Evolutionary conservation across 2,888 invertebrate genomes (phyloP).

Genomic region (Drosophila barbarae): DNA sequence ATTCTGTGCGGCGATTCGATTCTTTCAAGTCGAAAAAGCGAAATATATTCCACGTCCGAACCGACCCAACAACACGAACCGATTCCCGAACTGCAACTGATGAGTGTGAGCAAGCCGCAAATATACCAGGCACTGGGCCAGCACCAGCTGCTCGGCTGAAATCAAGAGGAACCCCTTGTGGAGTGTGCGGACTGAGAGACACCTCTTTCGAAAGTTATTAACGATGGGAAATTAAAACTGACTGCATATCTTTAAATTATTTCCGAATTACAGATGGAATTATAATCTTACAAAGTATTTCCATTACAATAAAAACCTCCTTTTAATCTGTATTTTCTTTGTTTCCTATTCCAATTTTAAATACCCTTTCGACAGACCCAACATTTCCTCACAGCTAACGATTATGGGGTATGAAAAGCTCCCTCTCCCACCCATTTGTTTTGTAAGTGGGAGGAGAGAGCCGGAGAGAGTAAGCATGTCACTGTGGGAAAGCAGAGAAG

Average conservation of each 20-base stretch:
- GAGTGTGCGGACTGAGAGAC: neutral
- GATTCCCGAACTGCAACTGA: conserved; percentile 41
- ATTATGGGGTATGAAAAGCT: conserved; percentile 24
- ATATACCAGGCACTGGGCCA: conserved; percentile 26
- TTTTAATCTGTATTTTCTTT: neutral
- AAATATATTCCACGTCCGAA: conserved; percentile 32
- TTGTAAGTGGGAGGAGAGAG: conserved; percentile 8
- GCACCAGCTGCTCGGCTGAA: conserved; percentile 26
- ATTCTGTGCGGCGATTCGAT: conserved; percentile 53
- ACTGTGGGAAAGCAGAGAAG: neutral
- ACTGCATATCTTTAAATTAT: neutral
- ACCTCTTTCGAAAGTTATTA: neutral
- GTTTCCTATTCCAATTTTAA: neutral
- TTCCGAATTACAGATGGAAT: neutral
- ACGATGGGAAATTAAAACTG: neutral
- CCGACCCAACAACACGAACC: conserved; percentile 21
- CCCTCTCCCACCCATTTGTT: conserved; percentile 35
- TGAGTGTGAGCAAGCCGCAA: conserved; percentile 25
- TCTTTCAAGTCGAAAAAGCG: conserved; percentile 45
- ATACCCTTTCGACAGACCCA: too few species aligned
- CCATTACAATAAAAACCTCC: neutral
- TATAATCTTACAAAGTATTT: neutral
- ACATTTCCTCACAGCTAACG: neutral
- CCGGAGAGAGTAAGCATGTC: conserved; percentile 9
- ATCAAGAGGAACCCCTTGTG: neutral